These are phyloP conservation scores for Lophotis ruficrista DNA, from an alignment of 2,113 vertebrate genomes.

Conservation along the genomic window DNA sequence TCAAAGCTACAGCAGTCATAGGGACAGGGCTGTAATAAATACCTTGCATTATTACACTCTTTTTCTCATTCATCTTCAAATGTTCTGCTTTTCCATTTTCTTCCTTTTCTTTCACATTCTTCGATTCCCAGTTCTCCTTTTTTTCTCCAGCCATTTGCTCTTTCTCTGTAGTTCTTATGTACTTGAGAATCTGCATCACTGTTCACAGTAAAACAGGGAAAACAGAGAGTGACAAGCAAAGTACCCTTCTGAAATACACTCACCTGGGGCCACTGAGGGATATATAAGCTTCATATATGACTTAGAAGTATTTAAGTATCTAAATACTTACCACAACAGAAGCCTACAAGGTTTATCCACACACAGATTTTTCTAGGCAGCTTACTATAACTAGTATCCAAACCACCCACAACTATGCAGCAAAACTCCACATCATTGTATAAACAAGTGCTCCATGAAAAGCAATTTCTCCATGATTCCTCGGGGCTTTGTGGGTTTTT, in stretches of 20 bases:
- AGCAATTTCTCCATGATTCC: conserved; percentile 17
- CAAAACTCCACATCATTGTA: conserved; percentile 14
- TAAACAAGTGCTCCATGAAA: conserved; percentile 28
- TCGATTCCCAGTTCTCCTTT: neutral
- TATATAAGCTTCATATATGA: neutral
- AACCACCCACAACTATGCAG: conserved; percentile 29
- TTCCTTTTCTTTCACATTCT: neutral
- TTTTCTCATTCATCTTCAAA: neutral
- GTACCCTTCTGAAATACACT: neutral
- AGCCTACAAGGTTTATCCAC: neutral
- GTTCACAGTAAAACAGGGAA: neutral
- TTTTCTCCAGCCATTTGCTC: neutral
- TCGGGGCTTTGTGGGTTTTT: conserved; percentile 19
- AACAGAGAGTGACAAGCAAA: neutral
- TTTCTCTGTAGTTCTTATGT: neutral
- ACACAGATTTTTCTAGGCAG: neutral
- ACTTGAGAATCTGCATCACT: neutral
- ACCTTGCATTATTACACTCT: neutral
- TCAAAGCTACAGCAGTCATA: neutral
- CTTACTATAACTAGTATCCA: neutral
- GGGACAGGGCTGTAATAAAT: neutral
- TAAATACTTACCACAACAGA: conserved; percentile 19
- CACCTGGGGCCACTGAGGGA: neutral
- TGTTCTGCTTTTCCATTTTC: neutral
- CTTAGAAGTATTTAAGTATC: neutral